phyloP scores from a whole-genome alignment of 2,888 invertebrate genomes.

The Allophyes oxyacanthae region DNA sequence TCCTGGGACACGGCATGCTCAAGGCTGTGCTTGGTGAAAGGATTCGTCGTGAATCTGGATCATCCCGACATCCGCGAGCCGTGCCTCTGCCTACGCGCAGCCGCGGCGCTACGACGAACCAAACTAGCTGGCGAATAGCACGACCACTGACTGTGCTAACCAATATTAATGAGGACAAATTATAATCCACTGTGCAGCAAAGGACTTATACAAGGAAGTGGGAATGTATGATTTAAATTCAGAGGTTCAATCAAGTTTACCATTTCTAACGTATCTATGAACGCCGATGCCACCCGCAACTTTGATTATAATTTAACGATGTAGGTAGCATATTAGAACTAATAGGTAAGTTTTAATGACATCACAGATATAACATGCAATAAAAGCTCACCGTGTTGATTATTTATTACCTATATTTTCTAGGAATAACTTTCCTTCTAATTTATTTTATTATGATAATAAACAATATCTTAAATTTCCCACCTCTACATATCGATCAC shows the following conservation, averaged over 20 bases:
- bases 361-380: not conserved
- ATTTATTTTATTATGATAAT: too few species aligned
- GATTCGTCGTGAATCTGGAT: slow-evolving; percentile 84
- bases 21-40: slow-evolving; percentile 86
- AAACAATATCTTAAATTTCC: slow-evolving; percentile 1
- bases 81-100: slow-evolving; percentile 36
- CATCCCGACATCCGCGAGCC: slow-evolving; percentile 74
- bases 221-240: slow-evolving; percentile 20
- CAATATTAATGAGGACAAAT: not conserved
- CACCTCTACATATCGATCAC: slow-evolving; percentile 12
- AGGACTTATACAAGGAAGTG: slow-evolving; percentile 3
- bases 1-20: slow-evolving; percentile 74
- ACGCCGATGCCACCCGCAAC: slow-evolving; percentile 5
- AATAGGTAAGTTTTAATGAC: slow-evolving; percentile 4
- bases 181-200: too few species aligned
- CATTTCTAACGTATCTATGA: slow-evolving; percentile 14
- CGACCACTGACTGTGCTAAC: slow-evolving; percentile 17
- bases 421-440: too few species aligned
- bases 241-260: not conserved
- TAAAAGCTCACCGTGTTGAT: too few species aligned
- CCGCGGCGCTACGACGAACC: not conserved
- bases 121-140: slow-evolving; percentile 18
- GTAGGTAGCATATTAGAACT: not conserved
- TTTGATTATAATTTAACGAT: slow-evolving; percentile 19
- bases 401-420: too few species aligned